Conservation (phyloP, 1,140 invertebrate genomes). For the Rhopalosiphum maidis region DNA sequence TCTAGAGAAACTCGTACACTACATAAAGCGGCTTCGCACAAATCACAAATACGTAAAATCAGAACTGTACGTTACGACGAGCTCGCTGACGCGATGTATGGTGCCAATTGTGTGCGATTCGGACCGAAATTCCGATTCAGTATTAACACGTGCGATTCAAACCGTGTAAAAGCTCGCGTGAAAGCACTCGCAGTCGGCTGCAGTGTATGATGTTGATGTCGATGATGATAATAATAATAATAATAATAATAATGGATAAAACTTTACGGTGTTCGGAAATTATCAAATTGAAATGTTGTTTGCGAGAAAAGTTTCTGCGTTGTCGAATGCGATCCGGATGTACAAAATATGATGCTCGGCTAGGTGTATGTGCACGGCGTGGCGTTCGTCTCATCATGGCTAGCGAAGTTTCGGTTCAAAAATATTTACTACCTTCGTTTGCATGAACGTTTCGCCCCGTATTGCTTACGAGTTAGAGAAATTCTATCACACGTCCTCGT, state of each 20-base stretch:
- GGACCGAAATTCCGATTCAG: neutral
- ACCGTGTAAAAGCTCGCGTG: neutral
- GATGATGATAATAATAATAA: too few species aligned
- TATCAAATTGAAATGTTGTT: neutral
- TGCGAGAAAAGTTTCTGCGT: neutral
- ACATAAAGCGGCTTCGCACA: too few species aligned
- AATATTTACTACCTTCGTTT: neutral
- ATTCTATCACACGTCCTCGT: neutral
- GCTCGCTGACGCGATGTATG: neutral
- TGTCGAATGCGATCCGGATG: neutral
- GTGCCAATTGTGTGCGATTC: neutral
- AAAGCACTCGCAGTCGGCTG: neutral
- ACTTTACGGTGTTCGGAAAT: neutral
- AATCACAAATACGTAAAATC: too few species aligned
- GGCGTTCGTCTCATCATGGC: neutral
- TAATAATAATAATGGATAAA: neutral
- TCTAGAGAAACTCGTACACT: too few species aligned
- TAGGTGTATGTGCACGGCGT: neutral
- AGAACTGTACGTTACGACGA: neutral
- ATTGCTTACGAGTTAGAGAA: neutral
- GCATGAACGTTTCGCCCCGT: neutral
- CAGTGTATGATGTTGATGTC: neutral
- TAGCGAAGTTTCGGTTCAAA: neutral
- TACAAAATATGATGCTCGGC: neutral
- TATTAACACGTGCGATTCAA: neutral